These are phyloP conservation scores for Cristatella mucedo DNA, from an alignment of 2,888 invertebrate species.

Conservation along the genomic window DNA sequence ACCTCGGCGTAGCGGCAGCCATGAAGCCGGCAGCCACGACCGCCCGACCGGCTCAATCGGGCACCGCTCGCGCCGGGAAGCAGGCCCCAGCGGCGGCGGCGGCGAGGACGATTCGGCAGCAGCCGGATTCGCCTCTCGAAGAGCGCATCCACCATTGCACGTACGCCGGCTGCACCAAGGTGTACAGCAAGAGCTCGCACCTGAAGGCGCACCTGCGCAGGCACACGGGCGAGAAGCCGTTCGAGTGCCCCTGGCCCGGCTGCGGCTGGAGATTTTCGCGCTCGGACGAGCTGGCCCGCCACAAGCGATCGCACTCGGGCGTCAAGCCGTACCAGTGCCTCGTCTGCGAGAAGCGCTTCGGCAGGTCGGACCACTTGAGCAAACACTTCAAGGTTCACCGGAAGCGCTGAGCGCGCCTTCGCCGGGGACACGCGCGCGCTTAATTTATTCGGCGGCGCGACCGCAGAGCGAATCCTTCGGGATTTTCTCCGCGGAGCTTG, in stretches of 20 bases:
- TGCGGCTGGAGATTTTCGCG: constrained; percentile 84
- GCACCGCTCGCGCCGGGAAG: too few relatives aligned
- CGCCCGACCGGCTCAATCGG: too few relatives aligned
- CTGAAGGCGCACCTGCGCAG: constrained; percentile 83
- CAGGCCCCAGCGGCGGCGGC: not conserved
- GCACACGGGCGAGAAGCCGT: constrained; percentile 60
- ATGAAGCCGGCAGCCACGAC: not conserved
- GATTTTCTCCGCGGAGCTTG: too few relatives aligned
- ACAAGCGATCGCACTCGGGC: constrained; percentile 83
- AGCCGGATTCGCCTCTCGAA: constrained; percentile 15
- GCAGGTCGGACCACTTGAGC: constrained; percentile 77
- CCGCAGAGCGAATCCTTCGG: too few relatives aligned
- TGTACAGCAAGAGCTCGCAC: constrained; percentile 92
- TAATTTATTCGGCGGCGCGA: too few relatives aligned
- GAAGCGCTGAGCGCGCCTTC: constrained; percentile 24
- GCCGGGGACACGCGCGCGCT: too few relatives aligned
- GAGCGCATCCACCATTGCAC: constrained; percentile 48
- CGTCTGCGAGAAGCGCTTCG: constrained; percentile 73
- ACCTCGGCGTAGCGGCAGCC: not conserved
- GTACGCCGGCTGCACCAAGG: constrained; percentile 58
- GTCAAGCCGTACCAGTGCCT: constrained; percentile 79
- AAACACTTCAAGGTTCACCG: constrained; percentile 59
- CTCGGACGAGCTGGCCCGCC: constrained; percentile 80
- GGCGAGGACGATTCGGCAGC: not conserved
- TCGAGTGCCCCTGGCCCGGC: constrained; percentile 47